Percentiles rank a stretch among this genome's conserved stretches.
Evolutionary conservation across 2,888 invertebrate genomes (phyloP).

Genomic region (Drosophila flavopinicola): DNA sequence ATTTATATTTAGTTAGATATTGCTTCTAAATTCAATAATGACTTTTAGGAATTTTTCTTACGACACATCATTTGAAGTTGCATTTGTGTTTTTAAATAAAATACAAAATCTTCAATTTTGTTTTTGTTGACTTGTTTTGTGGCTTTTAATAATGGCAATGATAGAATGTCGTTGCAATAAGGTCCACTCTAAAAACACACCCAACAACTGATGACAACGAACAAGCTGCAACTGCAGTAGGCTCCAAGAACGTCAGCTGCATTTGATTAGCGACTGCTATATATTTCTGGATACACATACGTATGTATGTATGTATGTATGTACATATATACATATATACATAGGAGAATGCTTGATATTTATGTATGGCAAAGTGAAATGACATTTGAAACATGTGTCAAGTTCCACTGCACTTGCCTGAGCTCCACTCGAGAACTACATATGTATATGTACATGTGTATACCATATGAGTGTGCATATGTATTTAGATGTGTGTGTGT

Average conservation of each 20-base stretch:
- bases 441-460: conserved; percentile 3
- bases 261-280: conserved; percentile 67
- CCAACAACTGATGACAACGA: conserved; percentile 16
- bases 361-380: conserved; percentile 50
- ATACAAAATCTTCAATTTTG: too few species aligned
- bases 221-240: conserved; percentile 13
- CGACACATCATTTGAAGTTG: too few species aligned
- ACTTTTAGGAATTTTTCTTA: too few species aligned
- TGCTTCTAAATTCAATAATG: too few species aligned
- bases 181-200: conserved; percentile 49
- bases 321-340: conserved; percentile 6
- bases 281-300: conserved; percentile 18
- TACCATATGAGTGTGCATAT: too few species aligned
- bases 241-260: conserved; percentile 65
- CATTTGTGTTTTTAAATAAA: too few species aligned
- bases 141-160: not conserved
- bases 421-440: conserved; percentile 18
- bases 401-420: conserved; percentile 71
- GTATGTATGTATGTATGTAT: not conserved
- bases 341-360: conserved; percentile 20
- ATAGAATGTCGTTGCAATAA: not conserved
- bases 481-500: not conserved
- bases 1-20: too few species aligned
- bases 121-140: not conserved
- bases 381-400: conserved; percentile 78